These are phyloP conservation scores for Quadroppia sp. DNA, from an alignment of 2,888 invertebrate genomes.

Conservation along the genomic window DNA sequence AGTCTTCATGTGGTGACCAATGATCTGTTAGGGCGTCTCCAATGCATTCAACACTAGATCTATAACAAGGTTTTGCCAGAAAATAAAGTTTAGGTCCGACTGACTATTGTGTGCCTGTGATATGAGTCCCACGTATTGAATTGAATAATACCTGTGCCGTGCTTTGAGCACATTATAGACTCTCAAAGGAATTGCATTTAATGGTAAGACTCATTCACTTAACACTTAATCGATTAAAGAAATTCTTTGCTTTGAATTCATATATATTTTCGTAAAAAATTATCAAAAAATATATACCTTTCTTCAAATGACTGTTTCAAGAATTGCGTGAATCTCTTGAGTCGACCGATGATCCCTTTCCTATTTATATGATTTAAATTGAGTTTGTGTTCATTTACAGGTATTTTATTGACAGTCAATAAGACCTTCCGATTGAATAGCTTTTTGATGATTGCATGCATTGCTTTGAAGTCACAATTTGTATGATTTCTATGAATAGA, in stretches of 20 bases:
- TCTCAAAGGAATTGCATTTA: background rate
- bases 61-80: background rate
- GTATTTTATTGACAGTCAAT: background rate
- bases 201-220: background rate
- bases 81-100: slow-evolving; percentile 7
- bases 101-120: slow-evolving; percentile 1
- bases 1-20: slow-evolving; percentile 32
- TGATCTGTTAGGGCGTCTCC: slow-evolving; percentile 34
- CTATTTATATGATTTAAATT: background rate
- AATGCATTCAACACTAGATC: slow-evolving; percentile 12
- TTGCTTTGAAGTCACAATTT: background rate
- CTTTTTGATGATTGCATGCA: background rate
- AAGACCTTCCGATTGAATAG: background rate
- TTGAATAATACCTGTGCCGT: slow-evolving; percentile 10
- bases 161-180: background rate
- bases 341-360: no score
- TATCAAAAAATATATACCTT: no score
- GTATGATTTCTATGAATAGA: background rate
- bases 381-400: no score
- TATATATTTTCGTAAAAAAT: no score
- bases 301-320: background rate
- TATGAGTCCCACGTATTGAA: background rate
- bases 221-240: no score
- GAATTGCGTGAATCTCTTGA: background rate
- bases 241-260: no score